Base-by-base conservation (phyloP, 2,797 vertebrate genomes). In the Microtus californicus region DNA sequence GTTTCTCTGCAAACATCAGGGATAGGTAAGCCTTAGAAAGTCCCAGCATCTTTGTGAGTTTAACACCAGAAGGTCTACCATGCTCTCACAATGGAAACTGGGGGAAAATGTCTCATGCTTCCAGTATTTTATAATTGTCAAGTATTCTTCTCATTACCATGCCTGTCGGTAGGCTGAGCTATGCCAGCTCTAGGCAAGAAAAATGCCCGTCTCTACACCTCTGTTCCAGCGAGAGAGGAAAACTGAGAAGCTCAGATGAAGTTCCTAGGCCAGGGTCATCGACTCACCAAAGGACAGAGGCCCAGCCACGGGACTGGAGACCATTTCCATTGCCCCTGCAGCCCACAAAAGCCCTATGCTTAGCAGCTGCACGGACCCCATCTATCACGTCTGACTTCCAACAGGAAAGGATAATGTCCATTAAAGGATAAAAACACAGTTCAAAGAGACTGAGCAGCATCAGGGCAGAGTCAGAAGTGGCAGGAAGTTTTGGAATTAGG, bases 71-170 rank as follows among this genome's bases (percentile, higher is more conserved):
- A 74, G 17, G 13, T 48, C 65, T 54, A 37, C 21, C 29, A 74
- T 23, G 1, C 76, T 74, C 15, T 56, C 51, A 43, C 54, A 15
- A 56, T 73, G 29, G 80, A 14, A 56, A 17, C 56, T 6, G 2
- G 54, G n/a, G 12, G 45, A 69, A 76, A 69, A 74, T 19, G 14
- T 54, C 37, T 71, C 11, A 10, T 15, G 37, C 27, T 69, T 91
- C 91, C 77, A 78, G 59, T 34, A 65, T 19, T 94, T 95, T 90
- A 56, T 79, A 93, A 79, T 15, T 78, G 40, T 43, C 40, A 86
- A 45, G 51, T 43, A 37, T 56, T 86, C 31, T 73, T 14, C 91
- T 89, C 69, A 79, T 82, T 79, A 77, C 25, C 63, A 67, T 4
- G 21, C n/a, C 45, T 93, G 6, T 23, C 17, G 31, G 80, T 45